Percentiles rank a stretch among this genome's conserved stretches.
Conservation (phyloP, 2,113 vertebrate genomes). For the Osmerus eperlanus region DNA sequence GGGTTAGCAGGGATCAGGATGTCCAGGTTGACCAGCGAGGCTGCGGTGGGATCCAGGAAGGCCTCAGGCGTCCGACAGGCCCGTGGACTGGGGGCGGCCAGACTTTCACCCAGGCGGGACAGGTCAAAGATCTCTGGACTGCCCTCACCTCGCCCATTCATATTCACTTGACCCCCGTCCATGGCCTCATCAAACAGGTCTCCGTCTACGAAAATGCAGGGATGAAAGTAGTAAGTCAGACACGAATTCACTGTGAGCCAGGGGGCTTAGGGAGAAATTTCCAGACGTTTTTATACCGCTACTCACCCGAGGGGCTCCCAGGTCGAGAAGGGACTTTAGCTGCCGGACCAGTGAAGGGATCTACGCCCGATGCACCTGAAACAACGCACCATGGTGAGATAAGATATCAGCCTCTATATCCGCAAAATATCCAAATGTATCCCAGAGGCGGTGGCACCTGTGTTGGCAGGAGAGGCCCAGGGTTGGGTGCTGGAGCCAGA, state of each 20-base stretch:
- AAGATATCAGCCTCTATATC: not conserved
- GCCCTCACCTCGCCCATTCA: constrained; percentile 70
- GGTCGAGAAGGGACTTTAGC: constrained; percentile 51
- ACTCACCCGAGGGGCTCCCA: constrained; percentile 80
- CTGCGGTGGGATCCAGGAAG: constrained; percentile 85
- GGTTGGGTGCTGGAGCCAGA: not conserved
- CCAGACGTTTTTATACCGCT: not conserved
- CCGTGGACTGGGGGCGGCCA: constrained; percentile 68
- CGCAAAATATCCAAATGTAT: not conserved
- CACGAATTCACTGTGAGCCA: not conserved
- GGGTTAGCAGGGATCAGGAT: constrained; percentile 75
- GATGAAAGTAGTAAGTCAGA: not conserved
- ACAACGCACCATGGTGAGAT: constrained; percentile 25
- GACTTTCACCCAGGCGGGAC: constrained; percentile 70
- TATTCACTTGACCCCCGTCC: constrained; percentile 75
- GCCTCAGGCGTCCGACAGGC: constrained; percentile 80
- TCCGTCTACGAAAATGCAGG: constrained; percentile 68
- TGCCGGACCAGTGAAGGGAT: constrained; percentile 73
- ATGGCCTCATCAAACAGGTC: constrained; percentile 84
- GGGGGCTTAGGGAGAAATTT: not conserved
- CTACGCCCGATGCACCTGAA: constrained; percentile 64
- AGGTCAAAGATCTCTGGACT: constrained; percentile 80
- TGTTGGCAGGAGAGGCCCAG: constrained; percentile 46
- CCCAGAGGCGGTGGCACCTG: constrained; percentile 54
- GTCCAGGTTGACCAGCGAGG: constrained; percentile 90